phyloP scores from a whole-genome alignment of 1,140 invertebrate species.

The Lepidurus couesii region DNA sequence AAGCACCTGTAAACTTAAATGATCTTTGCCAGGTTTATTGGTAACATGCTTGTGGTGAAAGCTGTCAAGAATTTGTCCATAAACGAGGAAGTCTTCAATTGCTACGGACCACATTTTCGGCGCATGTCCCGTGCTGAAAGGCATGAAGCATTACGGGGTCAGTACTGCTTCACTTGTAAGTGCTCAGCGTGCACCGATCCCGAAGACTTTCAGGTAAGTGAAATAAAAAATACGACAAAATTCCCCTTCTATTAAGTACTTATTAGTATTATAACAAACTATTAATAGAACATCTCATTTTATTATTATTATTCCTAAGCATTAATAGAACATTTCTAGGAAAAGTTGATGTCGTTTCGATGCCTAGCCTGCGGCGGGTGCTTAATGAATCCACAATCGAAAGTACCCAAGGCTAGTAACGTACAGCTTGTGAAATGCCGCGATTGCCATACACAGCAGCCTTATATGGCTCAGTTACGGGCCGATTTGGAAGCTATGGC shows the following conservation, averaged over 20 bases:
- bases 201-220: constrained; percentile 50
- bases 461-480: constrained; percentile 39
- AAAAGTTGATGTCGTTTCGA: constrained; percentile 26
- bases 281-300: no score
- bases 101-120: constrained; percentile 66
- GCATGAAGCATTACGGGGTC: constrained; percentile 53
- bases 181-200: constrained; percentile 54
- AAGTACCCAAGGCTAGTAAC: background rate
- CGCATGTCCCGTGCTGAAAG: constrained; percentile 53
- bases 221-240: background rate
- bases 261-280: background rate
- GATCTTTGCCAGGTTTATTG: constrained; percentile 43
- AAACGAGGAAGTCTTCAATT: constrained; percentile 63
- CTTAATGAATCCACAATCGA: constrained; percentile 11
- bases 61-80: constrained; percentile 50
- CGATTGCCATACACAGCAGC: constrained; percentile 41
- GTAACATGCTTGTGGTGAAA: constrained; percentile 51
- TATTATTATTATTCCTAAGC: background rate
- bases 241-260: background rate
- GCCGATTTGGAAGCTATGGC: constrained; percentile 41
- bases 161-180: constrained; percentile 65
- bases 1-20: background rate
- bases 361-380: constrained; percentile 26
- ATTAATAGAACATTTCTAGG: background rate
- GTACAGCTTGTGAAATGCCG: constrained; percentile 39